Evolutionary conservation across 2,888 invertebrate genomes (phyloP), one percentile per base, ranked within the genome.

Genomic region (Hydrotaea cyrtoneurina): DNA sequence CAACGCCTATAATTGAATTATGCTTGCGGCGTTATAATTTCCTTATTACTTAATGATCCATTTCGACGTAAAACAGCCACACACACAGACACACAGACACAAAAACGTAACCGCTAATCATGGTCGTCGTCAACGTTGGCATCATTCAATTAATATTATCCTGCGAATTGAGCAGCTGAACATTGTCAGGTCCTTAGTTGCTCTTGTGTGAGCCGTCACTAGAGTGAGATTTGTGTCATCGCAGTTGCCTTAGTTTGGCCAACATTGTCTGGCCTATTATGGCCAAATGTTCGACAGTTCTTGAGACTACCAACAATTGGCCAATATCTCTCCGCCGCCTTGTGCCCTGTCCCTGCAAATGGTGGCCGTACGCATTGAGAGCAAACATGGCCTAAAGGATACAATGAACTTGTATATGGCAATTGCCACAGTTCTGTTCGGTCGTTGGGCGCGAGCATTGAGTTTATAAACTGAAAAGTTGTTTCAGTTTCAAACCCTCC

Each of bases 381-480:
- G 23, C 10, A 21, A 69, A 46, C 11, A 21, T 19, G 13, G 46
- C 21, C 39, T 21, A 11, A 43, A 21, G 69, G 69, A 23, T 46
- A 43, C 46, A 23, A 15, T 69, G 69, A 69, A 69, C 43, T 46
- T 64, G 8, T 31, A n/a, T 17, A 23, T 46, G 66, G 36, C 64
- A 36, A 39, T 36, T 31, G 17, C 46, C 46, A 46, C 11, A 23
- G 46, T 46, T 23, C 26, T 13, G 26, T 26, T 23, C 19, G 55
- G 55, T 21, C 2, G 43, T 23, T 43, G 69, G 23, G n/a, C 13
- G n/a, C 13, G 26, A 26, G 15, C 62, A 62, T 59, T 26, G 15
- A 43, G 69, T 69, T 69, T 69, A 46, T 46, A 43, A 69, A 46
- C 69, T 69, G 69, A 46, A 43, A 69, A 69, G 69, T 69, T 69